These are phyloP conservation scores for Spialia ferax DNA, from an alignment of 2,888 invertebrate species.

Conservation along the genomic window DNA sequence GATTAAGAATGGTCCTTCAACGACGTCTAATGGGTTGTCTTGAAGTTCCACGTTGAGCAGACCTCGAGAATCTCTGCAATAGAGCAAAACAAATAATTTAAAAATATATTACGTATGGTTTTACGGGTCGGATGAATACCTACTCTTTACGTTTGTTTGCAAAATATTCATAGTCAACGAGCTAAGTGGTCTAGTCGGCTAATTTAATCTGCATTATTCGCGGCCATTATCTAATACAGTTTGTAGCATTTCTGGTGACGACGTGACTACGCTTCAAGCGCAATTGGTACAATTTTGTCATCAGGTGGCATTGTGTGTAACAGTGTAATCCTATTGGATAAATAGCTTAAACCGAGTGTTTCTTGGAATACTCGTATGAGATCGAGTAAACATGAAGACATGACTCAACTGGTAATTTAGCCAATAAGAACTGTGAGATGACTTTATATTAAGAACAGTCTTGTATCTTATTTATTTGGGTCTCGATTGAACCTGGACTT, in stretches of 20 bases:
- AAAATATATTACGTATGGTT: too few relatives aligned
- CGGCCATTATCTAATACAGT: conserved; percentile 79
- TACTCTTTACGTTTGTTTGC: conserved; percentile 9
- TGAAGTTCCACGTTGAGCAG: conserved; percentile 90
- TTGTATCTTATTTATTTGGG: too few relatives aligned
- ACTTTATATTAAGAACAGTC: not conserved
- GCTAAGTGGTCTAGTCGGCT: conserved; percentile 51
- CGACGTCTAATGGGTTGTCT: conserved; percentile 88
- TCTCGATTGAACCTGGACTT: too few relatives aligned
- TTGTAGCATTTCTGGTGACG: conserved; percentile 52
- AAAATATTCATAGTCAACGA: conserved; percentile 19
- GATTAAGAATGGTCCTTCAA: conserved; percentile 89
- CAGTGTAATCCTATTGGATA: conserved; percentile 19
- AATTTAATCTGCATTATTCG: conserved; percentile 81
- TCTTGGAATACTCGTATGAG: not conserved
- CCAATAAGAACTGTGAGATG: too few relatives aligned
- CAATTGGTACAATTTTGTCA: conserved; percentile 82
- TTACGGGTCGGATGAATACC: too few relatives aligned
- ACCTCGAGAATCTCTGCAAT: conserved; percentile 89
- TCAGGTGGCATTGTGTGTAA: conserved; percentile 58
- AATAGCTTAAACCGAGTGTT: not conserved
- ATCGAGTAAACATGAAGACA: not conserved
- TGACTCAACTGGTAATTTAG: too few relatives aligned
- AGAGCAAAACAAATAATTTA: conserved; percentile 17
- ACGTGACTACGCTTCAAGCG: conserved; percentile 63